phyloP scores from a whole-genome alignment of 2,113 vertebrate genomes.

The Reinhardtius hippoglossoides region DNA sequence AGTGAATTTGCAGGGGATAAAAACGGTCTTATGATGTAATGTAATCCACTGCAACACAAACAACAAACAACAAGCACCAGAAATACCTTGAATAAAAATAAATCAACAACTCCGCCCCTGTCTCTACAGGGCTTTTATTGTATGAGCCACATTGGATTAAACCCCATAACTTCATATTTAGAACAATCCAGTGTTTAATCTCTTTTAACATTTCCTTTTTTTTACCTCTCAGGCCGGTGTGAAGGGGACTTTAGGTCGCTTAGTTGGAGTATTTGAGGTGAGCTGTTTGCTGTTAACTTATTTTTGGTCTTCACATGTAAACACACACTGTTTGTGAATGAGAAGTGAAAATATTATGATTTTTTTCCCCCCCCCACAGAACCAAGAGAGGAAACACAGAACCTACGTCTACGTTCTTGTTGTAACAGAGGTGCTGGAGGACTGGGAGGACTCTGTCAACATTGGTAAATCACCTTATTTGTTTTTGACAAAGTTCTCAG shows the following conservation, averaged over 20 bases:
- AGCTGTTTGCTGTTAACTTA: constrained; percentile 71
- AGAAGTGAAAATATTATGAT: neutral
- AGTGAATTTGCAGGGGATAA: constrained; percentile 22
- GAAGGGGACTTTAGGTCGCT: constrained; percentile 96
- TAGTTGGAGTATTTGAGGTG: constrained; percentile 98
- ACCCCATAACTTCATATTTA: neutral
- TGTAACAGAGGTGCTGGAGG: constrained; percentile 95
- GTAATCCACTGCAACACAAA: constrained; percentile 37
- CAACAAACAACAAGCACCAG: constrained; percentile 12
- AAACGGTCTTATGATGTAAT: constrained; percentile 34
- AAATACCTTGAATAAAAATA: constrained; percentile 14
- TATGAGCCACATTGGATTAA: neutral
- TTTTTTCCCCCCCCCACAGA: constrained; percentile 86
- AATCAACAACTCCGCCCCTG: constrained; percentile 11
- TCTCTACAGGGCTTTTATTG: neutral
- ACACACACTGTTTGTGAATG: constrained; percentile 4
- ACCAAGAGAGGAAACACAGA: constrained; percentile 97
- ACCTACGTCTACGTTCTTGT: constrained; percentile 97
- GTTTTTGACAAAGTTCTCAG: constrained; percentile 43
- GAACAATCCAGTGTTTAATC: neutral
- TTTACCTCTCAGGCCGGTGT: constrained; percentile 89
- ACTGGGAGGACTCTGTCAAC: constrained; percentile 99
- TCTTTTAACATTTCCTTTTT: neutral
- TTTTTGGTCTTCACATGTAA: constrained; percentile 18
- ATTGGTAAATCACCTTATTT: constrained; percentile 86